Conservation (phyloP, 1,140 invertebrate genomes). For the Hydropsyche tenuis region DNA sequence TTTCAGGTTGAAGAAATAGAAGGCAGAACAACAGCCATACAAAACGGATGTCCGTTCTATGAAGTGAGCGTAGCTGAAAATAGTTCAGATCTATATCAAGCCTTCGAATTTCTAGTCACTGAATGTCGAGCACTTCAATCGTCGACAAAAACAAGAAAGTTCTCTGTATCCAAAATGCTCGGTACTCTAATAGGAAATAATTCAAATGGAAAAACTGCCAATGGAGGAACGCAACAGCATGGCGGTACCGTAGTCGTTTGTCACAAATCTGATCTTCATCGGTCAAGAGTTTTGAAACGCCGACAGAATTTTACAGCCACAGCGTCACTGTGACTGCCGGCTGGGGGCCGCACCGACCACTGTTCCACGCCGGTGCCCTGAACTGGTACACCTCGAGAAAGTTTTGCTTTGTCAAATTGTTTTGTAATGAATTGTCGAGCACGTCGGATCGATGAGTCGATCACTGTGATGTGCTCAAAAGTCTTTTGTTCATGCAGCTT, state of each 20-base stretch:
- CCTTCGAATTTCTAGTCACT: slow-evolving; percentile 71
- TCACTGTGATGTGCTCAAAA: too few relatives aligned
- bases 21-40: slow-evolving; percentile 69
- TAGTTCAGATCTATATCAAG: slow-evolving; percentile 71
- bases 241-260: slow-evolving; percentile 65
- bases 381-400: slow-evolving; percentile 25
- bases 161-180: slow-evolving; percentile 80
- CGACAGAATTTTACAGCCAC: slow-evolving; percentile 65
- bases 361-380: slow-evolving; percentile 48
- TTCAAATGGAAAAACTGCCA: slow-evolving; percentile 53
- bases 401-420: not conserved
- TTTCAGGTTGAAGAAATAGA: slow-evolving; percentile 73
- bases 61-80: slow-evolving; percentile 81
- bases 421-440: too few relatives aligned
- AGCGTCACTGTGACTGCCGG: slow-evolving; percentile 64
- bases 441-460: too few relatives aligned
- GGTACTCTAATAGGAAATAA: slow-evolving; percentile 72
- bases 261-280: slow-evolving; percentile 66
- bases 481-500: too few relatives aligned
- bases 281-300: slow-evolving; percentile 62
- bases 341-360: slow-evolving; percentile 47
- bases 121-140: slow-evolving; percentile 67
- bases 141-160: slow-evolving; percentile 69
- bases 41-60: slow-evolving; percentile 73
- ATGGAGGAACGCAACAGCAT: slow-evolving; percentile 52